Evolutionary conservation across 2,797 vertebrate genomes (phyloP).

Genomic region (Monodelphis domestica): DNA sequence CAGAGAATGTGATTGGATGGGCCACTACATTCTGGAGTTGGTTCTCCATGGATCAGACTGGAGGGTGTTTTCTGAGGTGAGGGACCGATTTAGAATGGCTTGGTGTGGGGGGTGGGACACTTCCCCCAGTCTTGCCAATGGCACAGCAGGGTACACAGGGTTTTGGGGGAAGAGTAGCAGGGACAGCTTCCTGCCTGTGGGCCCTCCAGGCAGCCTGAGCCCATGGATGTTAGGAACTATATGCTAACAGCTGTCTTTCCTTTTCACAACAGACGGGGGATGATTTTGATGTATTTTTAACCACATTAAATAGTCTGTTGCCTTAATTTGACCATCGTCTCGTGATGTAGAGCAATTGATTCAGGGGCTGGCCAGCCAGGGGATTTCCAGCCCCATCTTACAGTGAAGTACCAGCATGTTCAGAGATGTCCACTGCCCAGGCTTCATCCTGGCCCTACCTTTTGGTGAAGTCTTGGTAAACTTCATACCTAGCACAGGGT

Average conservation of each 20-base stretch:
- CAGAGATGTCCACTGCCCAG: neutral
- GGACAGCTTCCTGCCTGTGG: neutral
- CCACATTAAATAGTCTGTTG: conserved; percentile 79
- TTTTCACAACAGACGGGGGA: conserved; percentile 77
- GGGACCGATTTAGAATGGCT: neutral
- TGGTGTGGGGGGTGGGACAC: neutral
- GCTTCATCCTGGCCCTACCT: neutral
- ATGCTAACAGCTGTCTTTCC: conserved; percentile 39
- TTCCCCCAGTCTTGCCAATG: neutral
- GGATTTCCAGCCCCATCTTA: neutral
- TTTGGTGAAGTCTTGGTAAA: neutral
- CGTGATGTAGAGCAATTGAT: conserved; percentile 7
- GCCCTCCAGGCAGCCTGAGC: neutral
- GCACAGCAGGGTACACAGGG: neutral
- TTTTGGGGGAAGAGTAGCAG: neutral
- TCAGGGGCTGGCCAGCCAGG: neutral
- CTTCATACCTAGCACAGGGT: neutral
- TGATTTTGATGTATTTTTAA: conserved; percentile 78
- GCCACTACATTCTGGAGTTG: neutral
- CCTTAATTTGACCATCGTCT: conserved; percentile 64
- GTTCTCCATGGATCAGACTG: neutral
- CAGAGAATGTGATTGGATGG: neutral
- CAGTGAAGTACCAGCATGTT: neutral
- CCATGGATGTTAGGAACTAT: conserved; percentile 59
- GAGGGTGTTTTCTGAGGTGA: neutral